Percentiles rank a stretch among this genome's conserved stretches.
Conservation (phyloP, 2,797 vertebrate genomes). For the Arctocebus calabarensis region DNA sequence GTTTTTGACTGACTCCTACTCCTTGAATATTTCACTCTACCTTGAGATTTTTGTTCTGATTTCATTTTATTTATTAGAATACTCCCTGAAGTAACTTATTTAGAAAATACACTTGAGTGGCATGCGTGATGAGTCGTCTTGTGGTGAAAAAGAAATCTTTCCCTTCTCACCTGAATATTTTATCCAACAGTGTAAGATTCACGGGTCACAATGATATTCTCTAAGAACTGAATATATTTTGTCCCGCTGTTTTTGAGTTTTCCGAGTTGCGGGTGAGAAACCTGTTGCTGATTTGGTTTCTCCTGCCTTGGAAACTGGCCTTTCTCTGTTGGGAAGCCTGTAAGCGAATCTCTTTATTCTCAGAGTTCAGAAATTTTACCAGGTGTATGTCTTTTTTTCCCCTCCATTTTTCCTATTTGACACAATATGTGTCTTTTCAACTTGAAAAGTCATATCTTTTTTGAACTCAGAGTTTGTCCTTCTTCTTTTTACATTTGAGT, state of each 20-base stretch:
- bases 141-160: background rate
- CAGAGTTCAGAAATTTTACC: background rate
- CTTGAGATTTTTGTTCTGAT: background rate
- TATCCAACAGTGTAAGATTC: background rate
- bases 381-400: background rate
- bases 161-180: constrained; percentile 10
- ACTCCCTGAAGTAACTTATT: constrained; percentile 6
- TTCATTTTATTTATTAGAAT: background rate
- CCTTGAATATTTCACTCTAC: constrained; percentile 1
- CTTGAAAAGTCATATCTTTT: background rate
- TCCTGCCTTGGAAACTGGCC: background rate
- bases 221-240: background rate
- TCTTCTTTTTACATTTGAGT: background rate
- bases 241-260: background rate
- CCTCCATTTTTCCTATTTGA: background rate
- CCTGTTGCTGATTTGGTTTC: constrained; percentile 24
- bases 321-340: background rate
- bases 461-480: background rate
- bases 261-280: constrained; percentile 32
- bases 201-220: constrained; percentile 1
- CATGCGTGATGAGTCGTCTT: constrained; percentile 12
- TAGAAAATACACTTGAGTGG: constrained; percentile 1
- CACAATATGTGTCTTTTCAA: background rate
- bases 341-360: background rate
- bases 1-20: background rate